Evolutionary conservation across 2,113 vertebrate genomes (phyloP).

Genomic region (Cardinalis cardinalis): DNA sequence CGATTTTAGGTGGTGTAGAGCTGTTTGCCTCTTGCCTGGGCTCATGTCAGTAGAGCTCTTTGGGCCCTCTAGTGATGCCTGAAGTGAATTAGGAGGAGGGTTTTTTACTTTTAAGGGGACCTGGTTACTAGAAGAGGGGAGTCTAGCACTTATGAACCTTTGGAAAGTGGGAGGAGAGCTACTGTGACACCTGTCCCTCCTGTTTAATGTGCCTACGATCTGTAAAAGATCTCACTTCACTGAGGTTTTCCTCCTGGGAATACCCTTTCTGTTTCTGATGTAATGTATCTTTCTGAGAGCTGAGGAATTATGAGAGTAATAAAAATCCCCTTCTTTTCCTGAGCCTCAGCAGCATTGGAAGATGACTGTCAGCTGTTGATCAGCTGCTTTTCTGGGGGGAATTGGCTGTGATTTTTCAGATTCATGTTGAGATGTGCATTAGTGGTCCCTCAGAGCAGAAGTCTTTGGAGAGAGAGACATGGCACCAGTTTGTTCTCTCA

Average conservation of each 20-base stretch:
- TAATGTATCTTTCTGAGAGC: not conserved
- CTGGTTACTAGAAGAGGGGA: not conserved
- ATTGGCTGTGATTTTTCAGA: not conserved
- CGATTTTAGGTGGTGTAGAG: not conserved
- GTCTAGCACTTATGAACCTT: not conserved
- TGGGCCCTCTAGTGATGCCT: slow-evolving; percentile 27
- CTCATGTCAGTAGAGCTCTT: not conserved
- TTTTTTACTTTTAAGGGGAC: not conserved
- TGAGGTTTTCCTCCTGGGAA: not conserved
- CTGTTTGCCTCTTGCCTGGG: not conserved
- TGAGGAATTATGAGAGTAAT: not conserved
- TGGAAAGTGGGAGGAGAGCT: not conserved
- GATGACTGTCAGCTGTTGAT: not conserved
- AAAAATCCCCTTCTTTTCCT: slow-evolving; percentile 15
- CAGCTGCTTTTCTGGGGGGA: not conserved
- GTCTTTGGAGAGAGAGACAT: not conserved
- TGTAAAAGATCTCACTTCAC: not conserved
- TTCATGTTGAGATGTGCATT: not conserved
- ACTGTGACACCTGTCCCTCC: not conserved
- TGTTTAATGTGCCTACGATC: not conserved
- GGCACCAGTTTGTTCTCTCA: not conserved
- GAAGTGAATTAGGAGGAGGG: not conserved
- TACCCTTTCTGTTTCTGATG: not conserved
- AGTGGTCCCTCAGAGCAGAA: not conserved
- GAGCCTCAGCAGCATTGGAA: not conserved